Conservation (phyloP, 1,140 invertebrate genomes). For the Colletes gigas region DNA sequence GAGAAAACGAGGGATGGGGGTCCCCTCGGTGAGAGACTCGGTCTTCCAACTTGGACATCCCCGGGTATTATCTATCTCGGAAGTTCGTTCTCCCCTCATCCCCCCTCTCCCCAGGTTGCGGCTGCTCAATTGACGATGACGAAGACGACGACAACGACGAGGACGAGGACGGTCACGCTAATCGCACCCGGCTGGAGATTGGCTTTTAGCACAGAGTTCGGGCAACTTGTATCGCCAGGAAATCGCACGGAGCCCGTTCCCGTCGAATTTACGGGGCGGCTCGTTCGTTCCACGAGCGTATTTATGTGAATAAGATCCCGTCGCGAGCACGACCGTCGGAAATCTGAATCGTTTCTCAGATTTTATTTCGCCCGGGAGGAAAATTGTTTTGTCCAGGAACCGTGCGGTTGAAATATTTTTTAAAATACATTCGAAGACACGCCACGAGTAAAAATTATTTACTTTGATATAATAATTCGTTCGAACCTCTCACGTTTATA, state of each 20-base stretch:
- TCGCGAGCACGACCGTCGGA: neutral
- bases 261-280: conserved; percentile 34
- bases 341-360: neutral
- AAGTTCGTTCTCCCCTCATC: conserved; percentile 56
- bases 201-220: conserved; percentile 68
- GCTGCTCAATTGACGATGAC: conserved; percentile 37
- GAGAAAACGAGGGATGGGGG: neutral
- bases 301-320: conserved; percentile 16
- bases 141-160: conserved; percentile 21
- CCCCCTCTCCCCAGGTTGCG: conserved; percentile 18
- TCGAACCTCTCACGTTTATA: too few species aligned
- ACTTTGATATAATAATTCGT: too few species aligned
- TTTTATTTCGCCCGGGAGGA: neutral
- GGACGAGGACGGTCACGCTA: conserved; percentile 67
- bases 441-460: too few species aligned
- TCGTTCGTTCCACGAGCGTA: conserved; percentile 5
- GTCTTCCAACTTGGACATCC: conserved; percentile 69
- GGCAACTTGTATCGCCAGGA: conserved; percentile 53
- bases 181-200: conserved; percentile 69
- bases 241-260: conserved; percentile 25
- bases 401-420: too few species aligned
- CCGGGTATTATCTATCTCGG: conserved; percentile 69
- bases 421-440: too few species aligned
- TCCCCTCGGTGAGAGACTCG: conserved; percentile 7
- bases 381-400: too few species aligned